Evolutionary conservation across 2,113 vertebrate genomes (phyloP).

Genomic region (Cryptoleucopteryx plumbea): DNA sequence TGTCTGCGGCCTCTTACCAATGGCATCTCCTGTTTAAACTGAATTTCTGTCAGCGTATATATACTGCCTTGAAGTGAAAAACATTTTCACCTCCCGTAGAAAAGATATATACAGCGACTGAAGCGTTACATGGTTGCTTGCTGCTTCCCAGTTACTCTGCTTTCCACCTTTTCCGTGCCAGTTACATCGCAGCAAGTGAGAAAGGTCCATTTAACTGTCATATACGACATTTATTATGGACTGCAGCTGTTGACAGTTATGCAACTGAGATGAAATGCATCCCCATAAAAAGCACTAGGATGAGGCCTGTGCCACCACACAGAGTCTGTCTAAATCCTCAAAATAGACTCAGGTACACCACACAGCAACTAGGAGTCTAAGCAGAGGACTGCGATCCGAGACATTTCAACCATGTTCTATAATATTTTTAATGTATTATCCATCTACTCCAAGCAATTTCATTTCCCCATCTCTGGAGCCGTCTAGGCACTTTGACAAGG

Average conservation of each 20-base stretch:
- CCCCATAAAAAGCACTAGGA: neutral
- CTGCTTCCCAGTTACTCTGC: neutral
- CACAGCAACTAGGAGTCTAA: neutral
- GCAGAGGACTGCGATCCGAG: accelerated
- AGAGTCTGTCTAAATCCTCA: neutral
- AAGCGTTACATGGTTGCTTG: neutral
- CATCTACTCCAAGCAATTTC: neutral
- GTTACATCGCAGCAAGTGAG: neutral
- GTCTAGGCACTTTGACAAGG: neutral
- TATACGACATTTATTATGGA: neutral
- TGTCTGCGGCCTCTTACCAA: neutral
- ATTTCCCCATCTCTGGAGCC: constrained; percentile 3
- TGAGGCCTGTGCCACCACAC: neutral
- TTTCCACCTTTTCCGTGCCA: neutral
- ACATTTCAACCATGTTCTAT: neutral
- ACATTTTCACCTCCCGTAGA: neutral
- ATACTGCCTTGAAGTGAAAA: neutral
- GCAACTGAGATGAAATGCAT: neutral
- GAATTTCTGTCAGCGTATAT: neutral
- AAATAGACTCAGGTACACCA: neutral
- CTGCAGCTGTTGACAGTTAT: constrained; percentile 22
- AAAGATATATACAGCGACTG: neutral
- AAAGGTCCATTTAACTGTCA: neutral
- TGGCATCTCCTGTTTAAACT: neutral
- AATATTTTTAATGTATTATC: neutral